Conservation (phyloP, 2,113 vertebrate genomes). For the Steatornis caripensis region DNA sequence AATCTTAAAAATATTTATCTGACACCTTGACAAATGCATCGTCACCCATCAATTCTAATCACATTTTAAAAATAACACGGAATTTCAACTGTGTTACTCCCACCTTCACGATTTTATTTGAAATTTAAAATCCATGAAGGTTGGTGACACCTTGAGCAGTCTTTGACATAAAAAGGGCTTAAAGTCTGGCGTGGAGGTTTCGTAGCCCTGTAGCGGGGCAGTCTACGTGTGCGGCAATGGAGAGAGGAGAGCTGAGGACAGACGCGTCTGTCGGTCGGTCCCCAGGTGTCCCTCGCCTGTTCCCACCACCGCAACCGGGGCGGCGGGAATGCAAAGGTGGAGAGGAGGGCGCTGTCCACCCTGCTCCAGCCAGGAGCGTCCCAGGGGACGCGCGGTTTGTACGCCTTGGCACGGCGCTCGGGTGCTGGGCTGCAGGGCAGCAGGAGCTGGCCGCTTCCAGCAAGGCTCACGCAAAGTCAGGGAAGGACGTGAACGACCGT, state of each 20-base stretch:
- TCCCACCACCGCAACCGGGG: rapidly evolving
- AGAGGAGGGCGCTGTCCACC: not conserved
- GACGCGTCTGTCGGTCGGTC: no score
- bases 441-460: not conserved
- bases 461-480: not conserved
- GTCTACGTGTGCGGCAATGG: rapidly evolving
- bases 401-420: no score
- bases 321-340: not conserved
- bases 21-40: not conserved
- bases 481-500: rapidly evolving
- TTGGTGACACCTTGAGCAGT: not conserved
- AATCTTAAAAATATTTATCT: not conserved
- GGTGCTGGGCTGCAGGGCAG: no score
- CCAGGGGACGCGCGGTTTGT: no score
- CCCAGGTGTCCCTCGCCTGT: rapidly evolving
- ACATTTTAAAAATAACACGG: not conserved
- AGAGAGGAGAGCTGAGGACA: no score
- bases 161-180: not conserved
- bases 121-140: not conserved
- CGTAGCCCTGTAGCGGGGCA: not conserved
- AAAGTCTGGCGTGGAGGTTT: not conserved
- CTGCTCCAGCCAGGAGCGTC: not conserved
- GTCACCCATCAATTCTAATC: not conserved
- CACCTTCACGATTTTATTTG: not conserved
- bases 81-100: not conserved